Percentiles rank a stretch among this genome's conserved stretches.
Evolutionary conservation across 2,113 vertebrate species (phyloP).

Genomic region (Percina caprodes): DNA sequence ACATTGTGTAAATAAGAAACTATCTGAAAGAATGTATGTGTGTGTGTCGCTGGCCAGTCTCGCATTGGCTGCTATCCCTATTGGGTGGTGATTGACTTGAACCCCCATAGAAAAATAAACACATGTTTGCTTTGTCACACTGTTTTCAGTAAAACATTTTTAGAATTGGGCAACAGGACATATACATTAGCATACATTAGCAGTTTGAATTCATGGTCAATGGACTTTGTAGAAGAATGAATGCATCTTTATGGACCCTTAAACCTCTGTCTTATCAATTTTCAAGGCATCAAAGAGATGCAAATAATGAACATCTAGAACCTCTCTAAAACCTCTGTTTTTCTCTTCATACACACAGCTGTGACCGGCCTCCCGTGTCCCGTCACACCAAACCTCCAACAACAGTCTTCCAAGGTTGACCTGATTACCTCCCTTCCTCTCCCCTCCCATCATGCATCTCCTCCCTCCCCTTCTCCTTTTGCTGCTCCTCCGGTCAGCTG

Average conservation of each 20-base stretch:
- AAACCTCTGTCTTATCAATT: background rate
- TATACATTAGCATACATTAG: background rate
- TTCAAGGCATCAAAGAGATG: background rate
- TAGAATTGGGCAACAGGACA: background rate
- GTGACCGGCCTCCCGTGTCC: slow-evolving; percentile 72
- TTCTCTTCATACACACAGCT: slow-evolving; percentile 75
- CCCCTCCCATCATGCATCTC: slow-evolving; percentile 87
- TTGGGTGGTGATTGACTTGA: background rate
- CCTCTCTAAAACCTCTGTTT: background rate
- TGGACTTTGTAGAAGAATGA: no score
- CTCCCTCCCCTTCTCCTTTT: slow-evolving; percentile 84
- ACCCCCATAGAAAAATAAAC: background rate
- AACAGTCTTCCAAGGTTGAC: slow-evolving; percentile 61
- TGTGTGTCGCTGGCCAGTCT: background rate
- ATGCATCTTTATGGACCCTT: background rate
- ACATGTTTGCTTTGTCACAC: background rate
- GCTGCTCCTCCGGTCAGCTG: slow-evolving; percentile 84
- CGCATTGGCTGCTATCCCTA: background rate
- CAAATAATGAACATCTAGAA: background rate
- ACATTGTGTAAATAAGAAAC: background rate
- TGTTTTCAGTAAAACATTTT: background rate
- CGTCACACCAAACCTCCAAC: slow-evolving; percentile 52
- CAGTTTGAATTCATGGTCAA: background rate
- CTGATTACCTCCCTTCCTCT: slow-evolving; percentile 64
- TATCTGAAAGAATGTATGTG: background rate